A percentile compares a stretch with the other conserved stretches of the same genome.
phyloP scores from a whole-genome alignment of 2,888 invertebrate genomes.

The Sesia apiformis region DNA sequence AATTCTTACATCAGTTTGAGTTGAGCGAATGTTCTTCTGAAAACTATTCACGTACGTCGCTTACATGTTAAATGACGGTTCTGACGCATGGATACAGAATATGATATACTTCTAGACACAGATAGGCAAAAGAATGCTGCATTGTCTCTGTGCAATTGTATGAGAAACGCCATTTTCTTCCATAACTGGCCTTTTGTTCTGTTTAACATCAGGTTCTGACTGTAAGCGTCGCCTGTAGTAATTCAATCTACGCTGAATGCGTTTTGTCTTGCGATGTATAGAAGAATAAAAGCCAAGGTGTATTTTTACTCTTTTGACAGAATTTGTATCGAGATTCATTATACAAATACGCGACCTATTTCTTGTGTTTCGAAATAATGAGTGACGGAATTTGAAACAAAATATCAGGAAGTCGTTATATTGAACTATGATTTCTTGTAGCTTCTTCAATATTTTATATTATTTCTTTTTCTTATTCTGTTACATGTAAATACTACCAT shows the following conservation, averaged over 20 bases:
- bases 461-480: neutral
- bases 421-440: neutral
- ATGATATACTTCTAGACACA: too few species aligned
- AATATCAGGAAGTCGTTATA: neutral
- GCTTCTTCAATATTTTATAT: neutral
- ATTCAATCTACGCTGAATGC: constrained; percentile 23
- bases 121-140: neutral
- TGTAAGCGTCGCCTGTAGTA: constrained; percentile 12
- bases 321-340: neutral
- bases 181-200: neutral
- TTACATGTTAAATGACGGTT: too few species aligned
- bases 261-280: neutral
- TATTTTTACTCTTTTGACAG: neutral
- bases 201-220: neutral
- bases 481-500: too few species aligned
- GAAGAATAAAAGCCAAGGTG: neutral
- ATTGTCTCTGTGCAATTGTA: neutral
- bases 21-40: too few species aligned
- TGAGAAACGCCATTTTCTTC: neutral
- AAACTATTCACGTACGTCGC: too few species aligned
- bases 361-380: neutral
- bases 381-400: neutral
- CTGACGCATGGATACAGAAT: too few species aligned
- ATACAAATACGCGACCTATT: neutral
- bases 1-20: too few species aligned